These are phyloP conservation scores for Lanius collurio DNA, from an alignment of 2,113 vertebrate genomes.

Conservation along the genomic window DNA sequence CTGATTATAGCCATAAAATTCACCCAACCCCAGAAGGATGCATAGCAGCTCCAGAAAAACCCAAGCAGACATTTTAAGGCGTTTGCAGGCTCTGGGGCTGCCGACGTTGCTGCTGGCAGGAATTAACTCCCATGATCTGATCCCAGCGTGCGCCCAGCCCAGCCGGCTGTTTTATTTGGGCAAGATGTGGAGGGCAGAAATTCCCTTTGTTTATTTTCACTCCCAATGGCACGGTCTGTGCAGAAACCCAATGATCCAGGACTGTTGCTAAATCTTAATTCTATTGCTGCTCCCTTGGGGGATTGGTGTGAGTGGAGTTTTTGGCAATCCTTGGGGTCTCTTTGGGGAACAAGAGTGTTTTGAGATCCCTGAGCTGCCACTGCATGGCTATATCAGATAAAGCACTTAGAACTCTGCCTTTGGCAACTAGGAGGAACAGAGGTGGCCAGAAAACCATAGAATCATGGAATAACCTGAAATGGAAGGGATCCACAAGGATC, in stretches of 20 bases:
- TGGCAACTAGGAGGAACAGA: not conserved
- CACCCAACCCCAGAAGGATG: constrained; percentile 19
- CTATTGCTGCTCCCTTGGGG: fast-evolving
- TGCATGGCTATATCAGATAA: not conserved
- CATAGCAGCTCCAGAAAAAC: constrained; percentile 3
- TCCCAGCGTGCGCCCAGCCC: not conserved
- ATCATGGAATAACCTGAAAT: not conserved
- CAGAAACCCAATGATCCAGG: not conserved
- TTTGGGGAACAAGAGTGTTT: not conserved
- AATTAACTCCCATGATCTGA: not conserved
- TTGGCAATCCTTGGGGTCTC: not conserved
- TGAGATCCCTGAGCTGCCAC: not conserved
- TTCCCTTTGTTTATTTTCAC: not conserved
- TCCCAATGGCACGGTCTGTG: fast-evolving
- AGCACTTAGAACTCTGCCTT: not conserved
- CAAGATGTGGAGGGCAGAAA: not conserved
- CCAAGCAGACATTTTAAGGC: not conserved
- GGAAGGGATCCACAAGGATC: not conserved
- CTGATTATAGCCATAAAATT: constrained; percentile 34
- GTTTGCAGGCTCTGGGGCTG: not conserved
- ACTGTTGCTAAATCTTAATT: not conserved
- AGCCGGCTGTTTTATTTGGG: not conserved
- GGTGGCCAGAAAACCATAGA: not conserved
- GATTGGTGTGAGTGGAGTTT: fast-evolving
- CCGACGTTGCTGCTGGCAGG: constrained; percentile 3